Percentiles rank a stretch among this genome's conserved stretches.
Conservation (phyloP, 2,888 invertebrate species). For the Vesta saturnalis region DNA sequence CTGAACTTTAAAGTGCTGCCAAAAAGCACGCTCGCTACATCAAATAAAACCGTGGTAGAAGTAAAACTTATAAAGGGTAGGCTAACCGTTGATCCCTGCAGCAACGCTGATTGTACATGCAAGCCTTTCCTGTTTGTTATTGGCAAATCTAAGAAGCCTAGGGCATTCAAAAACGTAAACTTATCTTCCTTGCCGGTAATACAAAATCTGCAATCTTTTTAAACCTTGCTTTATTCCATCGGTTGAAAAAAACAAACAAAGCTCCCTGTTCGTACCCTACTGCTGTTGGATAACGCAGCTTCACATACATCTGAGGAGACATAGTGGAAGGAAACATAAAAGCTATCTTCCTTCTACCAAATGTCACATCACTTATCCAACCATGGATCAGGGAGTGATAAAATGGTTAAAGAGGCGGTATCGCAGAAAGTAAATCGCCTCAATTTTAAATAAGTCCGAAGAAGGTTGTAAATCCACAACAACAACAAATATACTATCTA, state of each 20-base stretch:
- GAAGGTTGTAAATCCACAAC: not conserved
- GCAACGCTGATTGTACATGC: no score
- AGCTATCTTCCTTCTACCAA: not conserved
- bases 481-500: not conserved
- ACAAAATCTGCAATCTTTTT: no score
- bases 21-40: not conserved
- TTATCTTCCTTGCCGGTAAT: no score
- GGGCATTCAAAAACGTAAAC: no score
- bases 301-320: not conserved
- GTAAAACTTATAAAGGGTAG: not conserved
- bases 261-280: not conserved
- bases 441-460: not conserved
- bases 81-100: not conserved
- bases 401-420: not conserved
- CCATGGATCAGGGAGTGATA: not conserved
- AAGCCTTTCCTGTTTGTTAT: no score
- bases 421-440: not conserved
- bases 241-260: no score
- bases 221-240: no score
- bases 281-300: not conserved
- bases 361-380: no score
- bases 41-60: not conserved
- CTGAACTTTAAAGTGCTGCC: not conserved
- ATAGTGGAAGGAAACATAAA: not conserved
- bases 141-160: no score